Conservation (phyloP, 2,797 vertebrate species). For the Sebastes nivosus region DNA sequence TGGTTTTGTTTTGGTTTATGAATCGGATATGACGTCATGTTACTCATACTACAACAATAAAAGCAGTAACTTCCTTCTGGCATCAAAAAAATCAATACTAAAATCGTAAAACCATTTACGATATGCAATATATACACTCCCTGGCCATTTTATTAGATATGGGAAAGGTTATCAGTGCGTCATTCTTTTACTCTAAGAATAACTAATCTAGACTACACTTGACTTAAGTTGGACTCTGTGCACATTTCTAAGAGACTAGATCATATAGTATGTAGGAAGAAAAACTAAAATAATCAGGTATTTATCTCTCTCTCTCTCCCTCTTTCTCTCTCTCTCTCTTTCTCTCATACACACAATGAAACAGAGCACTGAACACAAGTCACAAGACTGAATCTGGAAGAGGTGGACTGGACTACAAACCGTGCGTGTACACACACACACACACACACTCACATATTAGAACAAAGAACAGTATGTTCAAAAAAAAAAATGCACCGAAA, state of each 20-base stretch:
- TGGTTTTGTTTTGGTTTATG: neutral
- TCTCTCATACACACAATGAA: neutral
- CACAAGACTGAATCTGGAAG: slow-evolving; percentile 52
- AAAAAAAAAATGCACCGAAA: slow-evolving; percentile 26
- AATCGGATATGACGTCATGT: too few species aligned
- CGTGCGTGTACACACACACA: neutral
- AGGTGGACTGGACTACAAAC: slow-evolving; percentile 22
- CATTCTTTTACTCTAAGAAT: neutral
- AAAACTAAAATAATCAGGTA: neutral
- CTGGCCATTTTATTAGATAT: neutral
- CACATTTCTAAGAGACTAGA: neutral
- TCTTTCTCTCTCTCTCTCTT: neutral
- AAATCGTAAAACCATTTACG: too few species aligned
- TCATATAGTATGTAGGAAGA: neutral
- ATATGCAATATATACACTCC: neutral
- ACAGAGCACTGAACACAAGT: slow-evolving; percentile 32
- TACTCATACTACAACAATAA: too few species aligned
- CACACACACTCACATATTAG: neutral
- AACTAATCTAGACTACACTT: neutral
- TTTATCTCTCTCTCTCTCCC: neutral
- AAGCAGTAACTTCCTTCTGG: too few species aligned
- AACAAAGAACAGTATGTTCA: slow-evolving; percentile 43
- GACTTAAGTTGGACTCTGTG: neutral
- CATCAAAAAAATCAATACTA: too few species aligned
- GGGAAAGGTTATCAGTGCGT: neutral